These are phyloP conservation scores for Nettapus auritus DNA, from an alignment of 2,113 vertebrate species.

Conservation along the genomic window DNA sequence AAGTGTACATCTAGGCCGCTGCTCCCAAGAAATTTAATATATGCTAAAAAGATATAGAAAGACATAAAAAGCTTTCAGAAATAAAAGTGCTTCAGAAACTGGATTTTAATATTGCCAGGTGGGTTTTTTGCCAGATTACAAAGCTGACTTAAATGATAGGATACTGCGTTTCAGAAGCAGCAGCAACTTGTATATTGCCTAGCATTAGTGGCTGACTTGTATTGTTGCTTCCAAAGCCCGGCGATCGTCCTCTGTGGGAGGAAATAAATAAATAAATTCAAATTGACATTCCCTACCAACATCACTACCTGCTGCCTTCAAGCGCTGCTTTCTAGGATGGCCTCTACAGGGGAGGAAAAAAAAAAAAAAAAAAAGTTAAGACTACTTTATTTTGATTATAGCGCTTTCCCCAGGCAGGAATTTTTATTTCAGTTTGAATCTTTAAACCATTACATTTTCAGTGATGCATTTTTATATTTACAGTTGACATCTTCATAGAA, in stretches of 20 bases:
- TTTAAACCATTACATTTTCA: slow-evolving; percentile 78
- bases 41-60: slow-evolving; percentile 30
- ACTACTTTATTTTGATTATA: slow-evolving; percentile 74
- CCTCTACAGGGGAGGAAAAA: not conserved
- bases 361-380: slow-evolving; percentile 45
- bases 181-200: not conserved
- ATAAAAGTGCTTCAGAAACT: not conserved
- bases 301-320: slow-evolving; percentile 24
- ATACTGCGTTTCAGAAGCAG: not conserved
- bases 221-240: not conserved
- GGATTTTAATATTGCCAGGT: not conserved
- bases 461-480: slow-evolving; percentile 84
- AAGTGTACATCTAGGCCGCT: not conserved
- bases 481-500: slow-evolving; percentile 82
- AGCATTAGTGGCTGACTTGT: not conserved
- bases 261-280: not conserved
- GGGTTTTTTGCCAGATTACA: not conserved
- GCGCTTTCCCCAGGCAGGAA: slow-evolving; percentile 77
- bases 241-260: not conserved
- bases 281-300: not conserved
- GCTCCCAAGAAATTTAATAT: not conserved
- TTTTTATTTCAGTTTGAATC: slow-evolving; percentile 82
- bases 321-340: slow-evolving; percentile 14
- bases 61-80: slow-evolving; percentile 36
- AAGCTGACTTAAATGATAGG: slow-evolving; percentile 41